phyloP scores from a whole-genome alignment of 2,797 vertebrate species.

The Otus scops region DNA sequence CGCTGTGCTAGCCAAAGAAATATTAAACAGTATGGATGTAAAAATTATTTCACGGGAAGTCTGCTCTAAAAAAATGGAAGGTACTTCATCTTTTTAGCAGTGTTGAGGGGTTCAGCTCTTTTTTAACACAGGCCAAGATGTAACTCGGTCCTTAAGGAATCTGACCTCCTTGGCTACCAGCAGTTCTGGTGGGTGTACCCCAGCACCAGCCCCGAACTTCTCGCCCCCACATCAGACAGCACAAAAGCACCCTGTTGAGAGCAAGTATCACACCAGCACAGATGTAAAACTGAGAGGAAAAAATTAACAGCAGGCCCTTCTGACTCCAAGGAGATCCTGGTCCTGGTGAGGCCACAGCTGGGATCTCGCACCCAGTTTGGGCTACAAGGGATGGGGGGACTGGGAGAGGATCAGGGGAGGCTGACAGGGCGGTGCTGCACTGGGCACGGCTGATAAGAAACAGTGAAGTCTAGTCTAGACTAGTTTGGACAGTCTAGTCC shows the following conservation, averaged over 20 bases:
- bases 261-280: not conserved
- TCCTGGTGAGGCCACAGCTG: not conserved
- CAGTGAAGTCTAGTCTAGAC: not conserved
- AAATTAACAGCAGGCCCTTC: not conserved
- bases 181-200: not conserved
- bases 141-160: not conserved
- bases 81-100: not conserved
- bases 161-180: not conserved
- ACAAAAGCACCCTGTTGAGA: not conserved
- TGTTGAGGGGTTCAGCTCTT: not conserved
- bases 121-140: not conserved
- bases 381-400: not conserved
- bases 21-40: not conserved
- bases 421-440: not conserved
- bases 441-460: not conserved
- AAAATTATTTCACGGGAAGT: not conserved
- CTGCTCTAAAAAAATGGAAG: not conserved
- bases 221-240: not conserved
- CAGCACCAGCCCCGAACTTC: not conserved
- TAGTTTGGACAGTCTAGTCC: not conserved
- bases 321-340: not conserved
- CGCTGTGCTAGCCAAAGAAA: not conserved
- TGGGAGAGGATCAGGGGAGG: not conserved
- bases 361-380: rapidly evolving
- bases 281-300: not conserved